Base-by-base conservation (phyloP, 2,888 invertebrate genomes). In the Leucoptera coffeella region DNA sequence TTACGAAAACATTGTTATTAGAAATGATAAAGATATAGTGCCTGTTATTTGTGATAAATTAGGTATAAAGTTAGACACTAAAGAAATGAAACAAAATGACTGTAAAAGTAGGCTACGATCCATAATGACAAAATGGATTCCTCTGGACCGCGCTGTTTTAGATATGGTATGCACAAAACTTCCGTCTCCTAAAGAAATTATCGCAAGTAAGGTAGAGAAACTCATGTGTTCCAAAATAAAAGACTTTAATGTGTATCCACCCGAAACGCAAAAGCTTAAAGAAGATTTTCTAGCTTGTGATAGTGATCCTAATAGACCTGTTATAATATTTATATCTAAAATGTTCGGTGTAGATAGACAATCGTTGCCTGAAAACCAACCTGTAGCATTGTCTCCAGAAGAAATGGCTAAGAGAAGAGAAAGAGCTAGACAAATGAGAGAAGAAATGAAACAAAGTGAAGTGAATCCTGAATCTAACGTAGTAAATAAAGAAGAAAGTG, bases 81-180 rank as follows among this genome's bases (percentile, higher is more conserved):
- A 87, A 34, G 95, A 95, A 50, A 53, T 90, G 33, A 77, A 82
- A 23, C 80, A 85, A 36, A 83, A 78, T 4, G 94, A 95, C 51
- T 59, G 79, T 0, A 80, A 82, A 50, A 71, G 82, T 2, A 85
- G 87, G 45, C 65, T 95, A 0, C 85, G 86, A 47, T 80, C 88
- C 0, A 74, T 96, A 9, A 81, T 87, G 51, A 81, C 82, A 20
- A 85, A 88, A 42, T 97, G 96, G 96, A 61, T 94, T 25, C 93
- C 95, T 4, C 57, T 97, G 25, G 85, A 94, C 4, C 60, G 64
- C 20, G 80, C 85, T 12, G 81, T 94, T n/a, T 64, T 96, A 9
- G 75, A 83, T 35, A 87, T 87, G 77, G 85, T 92, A 2, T 82
- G 85, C 38, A 64, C 71, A 24, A 78, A 84, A 45, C 73, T 95